Percentiles rank a stretch among this genome's conserved stretches.
phyloP scores from a whole-genome alignment of 2,797 vertebrate genomes.

The Tangara arthus region DNA sequence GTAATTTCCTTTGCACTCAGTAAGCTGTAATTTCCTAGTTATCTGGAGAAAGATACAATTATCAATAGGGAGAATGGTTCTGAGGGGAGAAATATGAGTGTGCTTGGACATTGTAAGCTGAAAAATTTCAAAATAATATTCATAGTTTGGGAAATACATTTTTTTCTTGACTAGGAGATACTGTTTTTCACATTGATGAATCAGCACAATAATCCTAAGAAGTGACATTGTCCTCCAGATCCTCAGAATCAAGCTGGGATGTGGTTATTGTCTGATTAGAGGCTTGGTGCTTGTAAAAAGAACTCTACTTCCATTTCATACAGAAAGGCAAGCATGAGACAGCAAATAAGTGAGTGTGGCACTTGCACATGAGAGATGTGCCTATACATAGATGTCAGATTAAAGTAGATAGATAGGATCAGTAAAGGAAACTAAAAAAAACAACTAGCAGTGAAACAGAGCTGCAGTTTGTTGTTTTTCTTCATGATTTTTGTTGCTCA shows the following conservation, averaged over 20 bases:
- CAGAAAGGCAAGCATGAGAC: neutral
- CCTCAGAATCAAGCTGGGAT: neutral
- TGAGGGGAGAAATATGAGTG: neutral
- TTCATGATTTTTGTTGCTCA: neutral
- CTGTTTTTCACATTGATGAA: neutral
- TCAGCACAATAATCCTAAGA: neutral
- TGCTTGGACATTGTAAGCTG: neutral
- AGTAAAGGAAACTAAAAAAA: neutral
- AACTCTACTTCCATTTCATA: neutral
- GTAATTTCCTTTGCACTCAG: neutral
- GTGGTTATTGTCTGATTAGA: neutral
- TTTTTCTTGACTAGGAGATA: neutral
- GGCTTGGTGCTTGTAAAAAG: neutral
- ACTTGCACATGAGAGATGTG: neutral
- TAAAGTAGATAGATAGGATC: neutral
- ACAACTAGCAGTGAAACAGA: neutral
- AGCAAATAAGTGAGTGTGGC: neutral
- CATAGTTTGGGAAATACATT: neutral
- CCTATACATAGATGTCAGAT: neutral
- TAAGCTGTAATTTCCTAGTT: neutral
- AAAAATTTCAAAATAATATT: neutral
- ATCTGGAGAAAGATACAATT: neutral
- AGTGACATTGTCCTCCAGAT: neutral
- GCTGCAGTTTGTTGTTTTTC: neutral
- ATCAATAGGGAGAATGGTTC: neutral